Base-by-base conservation (phyloP, 1,140 invertebrate genomes). In the Drosophila virilis region DNA sequence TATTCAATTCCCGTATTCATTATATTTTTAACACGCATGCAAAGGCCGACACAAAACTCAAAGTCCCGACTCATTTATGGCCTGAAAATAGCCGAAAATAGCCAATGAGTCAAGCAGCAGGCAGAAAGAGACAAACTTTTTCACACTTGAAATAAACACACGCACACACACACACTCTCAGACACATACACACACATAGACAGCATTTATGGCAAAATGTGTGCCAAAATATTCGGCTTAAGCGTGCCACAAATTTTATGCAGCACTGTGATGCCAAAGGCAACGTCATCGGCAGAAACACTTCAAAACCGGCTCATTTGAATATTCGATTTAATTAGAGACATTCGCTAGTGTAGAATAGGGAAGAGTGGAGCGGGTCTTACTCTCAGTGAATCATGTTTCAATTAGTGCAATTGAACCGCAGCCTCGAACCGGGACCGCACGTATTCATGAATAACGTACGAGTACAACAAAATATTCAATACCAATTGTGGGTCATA, bases 381-480 rank as follows among this genome's bases (percentile, higher is more conserved):
- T 28, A 28, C 43, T 58, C 48, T 46, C 12, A 69, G 60, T 85
- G 82, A 85, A 81, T 85, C 81, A 86, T 85, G 80, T 82, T 28
- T 86, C 82, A 88, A 88, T 86, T 88, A 88, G 83, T 67, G 78
- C 74, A 80, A 80, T 80, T 84, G 74, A 70, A 61, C 51, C 58
- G 58, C 51, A 17, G 59, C 48, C 33, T 37, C 52, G 32, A 48
- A 32, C 32, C 50, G 50, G 33, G 33, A 54, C 28, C 59, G 45
- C 32, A 50, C 51, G 50, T 74, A 74, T 69, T 74, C 43, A 74
- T 74, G 55, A 69, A 40, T 66, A 42, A 52, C 35, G 54, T 22
- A 28, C 40, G 32, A 46, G 38, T 52, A 46, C 10, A 15, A 54
- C 51, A 35, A 55, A 38, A 17, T 15, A 37, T 10, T 15, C 52